Conservation (phyloP, 1,140 invertebrate species). For the Drosophila saltans region DNA sequence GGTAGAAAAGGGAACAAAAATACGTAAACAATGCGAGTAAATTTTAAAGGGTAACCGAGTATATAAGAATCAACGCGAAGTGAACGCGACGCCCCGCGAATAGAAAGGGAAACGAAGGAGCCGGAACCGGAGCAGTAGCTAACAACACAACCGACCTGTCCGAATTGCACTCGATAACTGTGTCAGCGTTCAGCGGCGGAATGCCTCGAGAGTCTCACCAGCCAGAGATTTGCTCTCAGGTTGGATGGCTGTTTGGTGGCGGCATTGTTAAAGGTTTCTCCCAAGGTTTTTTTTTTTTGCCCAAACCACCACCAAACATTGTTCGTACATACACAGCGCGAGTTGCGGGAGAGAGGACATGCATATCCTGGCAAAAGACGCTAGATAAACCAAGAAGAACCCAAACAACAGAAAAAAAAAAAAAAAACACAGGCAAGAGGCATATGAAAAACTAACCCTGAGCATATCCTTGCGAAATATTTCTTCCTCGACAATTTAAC, state of each 20-base stretch:
- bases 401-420: conserved; percentile 14
- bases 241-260: conserved; percentile 20
- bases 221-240: conserved; percentile 37
- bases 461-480: conserved; percentile 51
- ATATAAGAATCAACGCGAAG: conserved; percentile 31
- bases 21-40: conserved; percentile 2
- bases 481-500: conserved; percentile 65
- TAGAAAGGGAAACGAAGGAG: conserved; percentile 28
- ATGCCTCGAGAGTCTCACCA: conserved; percentile 55
- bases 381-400: conserved; percentile 49
- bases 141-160: conserved; percentile 76
- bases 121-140: conserved; percentile 1
- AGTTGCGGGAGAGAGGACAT: conserved; percentile 15
- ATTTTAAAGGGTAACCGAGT: neutral
- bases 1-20: conserved; percentile 24
- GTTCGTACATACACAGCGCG: neutral
- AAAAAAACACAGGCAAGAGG: conserved; percentile 34
- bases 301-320: conserved; percentile 39
- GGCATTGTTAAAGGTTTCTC: neutral
- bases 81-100: conserved; percentile 55
- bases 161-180: conserved; percentile 83
- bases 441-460: conserved; percentile 63
- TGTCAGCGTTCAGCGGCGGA: conserved; percentile 72
- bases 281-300: conserved; percentile 9
- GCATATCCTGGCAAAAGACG: conserved; percentile 51